Conservation (phyloP, 2,113 vertebrate species). For the Amphiprion ocellaris region DNA sequence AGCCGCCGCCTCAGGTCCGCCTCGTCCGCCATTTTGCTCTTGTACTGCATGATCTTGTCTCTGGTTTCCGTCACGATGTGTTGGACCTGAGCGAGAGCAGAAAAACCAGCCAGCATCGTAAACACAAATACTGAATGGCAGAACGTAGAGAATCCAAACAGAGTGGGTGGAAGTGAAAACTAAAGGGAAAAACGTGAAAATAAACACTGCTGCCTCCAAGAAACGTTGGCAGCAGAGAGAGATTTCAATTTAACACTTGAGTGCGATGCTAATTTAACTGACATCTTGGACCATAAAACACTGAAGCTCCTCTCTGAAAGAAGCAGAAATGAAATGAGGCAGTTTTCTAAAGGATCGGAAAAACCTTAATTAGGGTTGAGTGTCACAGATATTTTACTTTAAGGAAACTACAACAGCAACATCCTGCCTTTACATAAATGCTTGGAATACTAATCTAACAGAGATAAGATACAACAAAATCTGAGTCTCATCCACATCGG, state of each 20-base stretch:
- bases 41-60: slow-evolving; percentile 96
- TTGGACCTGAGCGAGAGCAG: slow-evolving; percentile 77
- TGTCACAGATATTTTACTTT: too few relatives aligned
- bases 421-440: background rate
- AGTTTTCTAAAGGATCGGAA: background rate
- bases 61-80: slow-evolving; percentile 96
- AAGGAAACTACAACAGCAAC: background rate
- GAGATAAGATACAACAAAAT: too few relatives aligned
- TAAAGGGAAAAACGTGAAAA: slow-evolving; percentile 3
- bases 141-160: too few relatives aligned
- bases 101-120: background rate
- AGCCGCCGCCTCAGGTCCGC: slow-evolving; percentile 93
- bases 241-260: slow-evolving; percentile 33
- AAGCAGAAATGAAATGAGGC: slow-evolving; percentile 4
- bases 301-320: slow-evolving; percentile 1
- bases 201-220: background rate
- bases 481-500: too few relatives aligned
- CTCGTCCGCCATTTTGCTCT: slow-evolving; percentile 93
- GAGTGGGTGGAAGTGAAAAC: too few relatives aligned
- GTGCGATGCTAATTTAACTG: slow-evolving; percentile 28
- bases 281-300: background rate
- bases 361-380: background rate
- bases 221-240: slow-evolving; percentile 23
- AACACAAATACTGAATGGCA: too few relatives aligned
- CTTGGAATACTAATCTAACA: too few relatives aligned